phyloP scores from a whole-genome alignment of 2,797 vertebrate genomes.

The Glossophaga mutica region DNA sequence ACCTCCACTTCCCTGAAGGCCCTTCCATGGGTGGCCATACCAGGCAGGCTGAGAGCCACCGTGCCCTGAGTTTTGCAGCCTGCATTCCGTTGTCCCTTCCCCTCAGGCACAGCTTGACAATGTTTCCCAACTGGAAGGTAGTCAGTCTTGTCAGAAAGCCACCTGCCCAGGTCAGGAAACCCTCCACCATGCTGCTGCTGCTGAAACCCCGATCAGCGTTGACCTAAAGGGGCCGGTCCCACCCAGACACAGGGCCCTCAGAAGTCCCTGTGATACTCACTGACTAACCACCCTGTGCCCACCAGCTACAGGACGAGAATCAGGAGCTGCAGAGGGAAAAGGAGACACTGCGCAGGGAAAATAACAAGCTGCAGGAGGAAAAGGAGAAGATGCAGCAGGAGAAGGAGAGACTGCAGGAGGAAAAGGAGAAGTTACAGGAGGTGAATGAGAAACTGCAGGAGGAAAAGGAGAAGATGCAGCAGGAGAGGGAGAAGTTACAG shows the following conservation, averaged over 20 bases:
- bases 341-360: slow-evolving; percentile 75
- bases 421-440: slow-evolving; percentile 64
- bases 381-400: slow-evolving; percentile 73
- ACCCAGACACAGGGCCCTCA: background rate
- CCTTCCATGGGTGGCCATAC: background rate
- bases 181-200: background rate
- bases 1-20: background rate
- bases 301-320: slow-evolving; percentile 77
- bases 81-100: background rate
- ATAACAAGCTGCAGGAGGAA: slow-evolving; percentile 63
- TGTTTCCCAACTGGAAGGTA: background rate
- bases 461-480: too few species aligned
- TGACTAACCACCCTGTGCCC: background rate
- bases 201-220: background rate
- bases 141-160: background rate
- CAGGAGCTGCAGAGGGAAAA: slow-evolving; percentile 74
- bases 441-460: too few species aligned
- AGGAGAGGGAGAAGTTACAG: too few species aligned
- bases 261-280: background rate
- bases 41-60: background rate
- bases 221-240: background rate
- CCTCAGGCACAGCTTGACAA: background rate
- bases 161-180: background rate
- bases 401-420: slow-evolving; percentile 62
- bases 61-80: background rate